Percentiles rank a stretch among this genome's conserved stretches.
Evolutionary conservation across 2,113 vertebrate genomes (phyloP).

Genomic region (Panthera tigris): DNA sequence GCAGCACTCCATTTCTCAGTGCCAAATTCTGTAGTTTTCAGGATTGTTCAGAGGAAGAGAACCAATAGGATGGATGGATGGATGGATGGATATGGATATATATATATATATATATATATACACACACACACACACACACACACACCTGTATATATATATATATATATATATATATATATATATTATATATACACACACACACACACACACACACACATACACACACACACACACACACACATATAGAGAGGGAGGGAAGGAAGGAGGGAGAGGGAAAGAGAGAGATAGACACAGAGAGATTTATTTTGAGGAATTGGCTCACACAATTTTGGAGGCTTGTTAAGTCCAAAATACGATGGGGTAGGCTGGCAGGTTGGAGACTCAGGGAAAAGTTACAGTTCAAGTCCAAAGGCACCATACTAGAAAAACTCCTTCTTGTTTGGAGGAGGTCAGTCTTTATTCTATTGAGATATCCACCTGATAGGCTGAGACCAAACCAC

Average conservation of each 20-base stretch:
- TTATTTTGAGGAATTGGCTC: neutral
- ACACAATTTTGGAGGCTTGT: neutral
- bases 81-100: no score
- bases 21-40: neutral
- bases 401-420: neutral
- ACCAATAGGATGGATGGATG: neutral
- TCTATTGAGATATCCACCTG: neutral
- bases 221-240: no score
- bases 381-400: neutral
- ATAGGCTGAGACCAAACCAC: neutral
- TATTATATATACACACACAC: no score
- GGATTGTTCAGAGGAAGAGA: neutral
- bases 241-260: no score
- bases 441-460: neutral
- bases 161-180: accelerated
- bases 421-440: neutral
- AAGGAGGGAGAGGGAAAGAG: no score
- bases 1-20: neutral
- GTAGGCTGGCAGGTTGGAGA: neutral
- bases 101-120: accelerated
- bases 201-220: no score
- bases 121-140: neutral
- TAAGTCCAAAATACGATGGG: neutral
- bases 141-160: no score
- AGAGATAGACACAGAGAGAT: neutral